Base-by-base conservation (phyloP, 64 coral and sea anemone genomes). In the Pachyseris speciosa region DNA sequence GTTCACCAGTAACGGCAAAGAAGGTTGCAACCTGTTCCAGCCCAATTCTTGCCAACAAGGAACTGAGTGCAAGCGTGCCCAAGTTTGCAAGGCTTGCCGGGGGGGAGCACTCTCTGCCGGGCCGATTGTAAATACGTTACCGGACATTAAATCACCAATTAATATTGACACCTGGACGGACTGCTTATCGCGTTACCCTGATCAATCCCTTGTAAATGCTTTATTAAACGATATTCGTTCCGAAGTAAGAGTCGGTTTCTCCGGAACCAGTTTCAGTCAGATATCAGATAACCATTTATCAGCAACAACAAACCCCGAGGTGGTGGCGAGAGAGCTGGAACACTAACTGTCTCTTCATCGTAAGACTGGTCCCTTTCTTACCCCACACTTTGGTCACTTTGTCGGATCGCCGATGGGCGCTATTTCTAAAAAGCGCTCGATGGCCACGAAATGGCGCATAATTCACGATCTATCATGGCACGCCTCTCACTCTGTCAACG, bases 61-160 rank as follows among this genome's bases (percentile, higher is more conserved):
- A 65, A 65, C 24, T 22, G 81, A 84, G 2, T 84, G 81, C 22
- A 66, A 48, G 11, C 81, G 57, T 4, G 58, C 33, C 58, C 37
- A 68, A 37, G 77, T 81, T 15, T 81, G 77, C 77, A 81, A 81
- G 9, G 77, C 77, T 81, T 84, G 80, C 38, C 53, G 78, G 30
- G 49, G 7, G 13, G 51, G 51, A 13, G 58, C 58, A 59, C 65
- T 59, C 81, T 66, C 34, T 4, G 33, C 2, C 65, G 65, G 81
- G 81, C 60, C 60, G 81, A 84, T 84, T 66, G 81, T 24, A 66
- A 66, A 40, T 1, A 66, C 81, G 29, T 36, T 71, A 29, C 67
- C 67, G 30, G 37, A 19, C 11, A 9, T 71, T 71, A 40, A 71
- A 3, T 71, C 67, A 36, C 67, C 67, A 10, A 27, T 71, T 2